A percentile compares a stretch with the other conserved stretches of the same genome.
phyloP scores from a whole-genome alignment of 2,797 vertebrate species.

The Onychomys leucogaster region DNA sequence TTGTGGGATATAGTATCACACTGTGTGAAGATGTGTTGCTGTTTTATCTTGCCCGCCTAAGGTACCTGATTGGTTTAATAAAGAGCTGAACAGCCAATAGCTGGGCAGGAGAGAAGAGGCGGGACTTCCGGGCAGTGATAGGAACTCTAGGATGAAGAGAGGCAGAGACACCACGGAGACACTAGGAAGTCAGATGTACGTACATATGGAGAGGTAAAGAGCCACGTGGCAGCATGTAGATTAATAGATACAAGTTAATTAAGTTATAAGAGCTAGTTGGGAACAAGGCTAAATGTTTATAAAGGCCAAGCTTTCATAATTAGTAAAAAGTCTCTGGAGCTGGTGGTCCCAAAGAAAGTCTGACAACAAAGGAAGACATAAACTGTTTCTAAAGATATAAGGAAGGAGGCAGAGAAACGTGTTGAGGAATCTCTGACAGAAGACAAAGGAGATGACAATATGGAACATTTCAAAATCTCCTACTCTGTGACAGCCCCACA shows the following conservation, averaged over 20 bases:
- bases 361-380: not conserved
- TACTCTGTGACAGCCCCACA: not conserved
- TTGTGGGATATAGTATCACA: not conserved
- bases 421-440: too few relatives aligned
- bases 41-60: not conserved
- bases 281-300: not conserved
- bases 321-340: not conserved
- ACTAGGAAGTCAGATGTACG: not conserved
- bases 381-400: not conserved
- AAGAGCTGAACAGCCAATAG: not conserved
- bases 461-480: not conserved
- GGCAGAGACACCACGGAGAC: not conserved
- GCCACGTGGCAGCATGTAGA: not conserved
- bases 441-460: not conserved
- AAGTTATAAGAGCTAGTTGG: not conserved
- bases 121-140: not conserved
- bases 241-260: not conserved
- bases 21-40: not conserved
- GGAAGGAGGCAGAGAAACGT: not conserved
- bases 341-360: not conserved
- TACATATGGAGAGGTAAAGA: not conserved
- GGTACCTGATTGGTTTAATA: not conserved
- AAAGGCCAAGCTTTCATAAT: not conserved
- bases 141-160: not conserved
- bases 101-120: not conserved